Evolutionary conservation across 1,140 invertebrate species (phyloP).

Genomic region (Mylabris phalerata): DNA sequence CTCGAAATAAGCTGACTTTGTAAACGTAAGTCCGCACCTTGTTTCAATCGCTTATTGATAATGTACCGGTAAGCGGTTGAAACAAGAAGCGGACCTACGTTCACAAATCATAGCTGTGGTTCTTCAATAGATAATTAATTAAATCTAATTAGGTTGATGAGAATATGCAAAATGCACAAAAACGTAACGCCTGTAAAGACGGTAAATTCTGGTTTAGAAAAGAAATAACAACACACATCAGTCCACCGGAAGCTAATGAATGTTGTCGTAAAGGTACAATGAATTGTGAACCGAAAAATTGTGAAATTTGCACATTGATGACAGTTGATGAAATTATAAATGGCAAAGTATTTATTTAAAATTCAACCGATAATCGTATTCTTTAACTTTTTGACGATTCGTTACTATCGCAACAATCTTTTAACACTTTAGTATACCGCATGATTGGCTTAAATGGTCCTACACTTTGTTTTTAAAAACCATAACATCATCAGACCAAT

Average conservation of each 20-base stretch:
- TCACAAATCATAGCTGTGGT: too few species aligned
- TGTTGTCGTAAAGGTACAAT: constrained; percentile 33
- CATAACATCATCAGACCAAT: too few species aligned
- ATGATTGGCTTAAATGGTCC: too few species aligned
- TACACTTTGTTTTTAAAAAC: too few species aligned
- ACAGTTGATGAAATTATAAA: constrained; percentile 96
- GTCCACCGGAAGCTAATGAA: constrained; percentile 43
- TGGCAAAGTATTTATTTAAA: constrained; percentile 66
- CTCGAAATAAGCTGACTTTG: too few species aligned
- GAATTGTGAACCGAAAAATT: constrained; percentile 34
- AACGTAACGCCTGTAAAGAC: constrained; percentile 72
- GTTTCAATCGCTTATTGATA: too few species aligned
- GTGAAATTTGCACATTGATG: constrained; percentile 63
- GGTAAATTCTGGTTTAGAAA: constrained; percentile 90
- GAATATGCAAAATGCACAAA: constrained; percentile 94
- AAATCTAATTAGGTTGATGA: constrained; percentile 72
- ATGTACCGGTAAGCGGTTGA: too few species aligned
- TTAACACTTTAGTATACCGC: too few species aligned
- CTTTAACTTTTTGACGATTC: constrained; percentile 1
- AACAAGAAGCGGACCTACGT: too few species aligned
- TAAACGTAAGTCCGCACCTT: too few species aligned
- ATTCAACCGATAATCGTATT: neutral
- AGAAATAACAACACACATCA: constrained; percentile 58
- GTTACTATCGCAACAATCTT: too few species aligned
- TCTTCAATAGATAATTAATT: too few species aligned